These are phyloP conservation scores for Labroides dimidiatus DNA, from an alignment of 2,797 vertebrate genomes.

Conservation along the genomic window DNA sequence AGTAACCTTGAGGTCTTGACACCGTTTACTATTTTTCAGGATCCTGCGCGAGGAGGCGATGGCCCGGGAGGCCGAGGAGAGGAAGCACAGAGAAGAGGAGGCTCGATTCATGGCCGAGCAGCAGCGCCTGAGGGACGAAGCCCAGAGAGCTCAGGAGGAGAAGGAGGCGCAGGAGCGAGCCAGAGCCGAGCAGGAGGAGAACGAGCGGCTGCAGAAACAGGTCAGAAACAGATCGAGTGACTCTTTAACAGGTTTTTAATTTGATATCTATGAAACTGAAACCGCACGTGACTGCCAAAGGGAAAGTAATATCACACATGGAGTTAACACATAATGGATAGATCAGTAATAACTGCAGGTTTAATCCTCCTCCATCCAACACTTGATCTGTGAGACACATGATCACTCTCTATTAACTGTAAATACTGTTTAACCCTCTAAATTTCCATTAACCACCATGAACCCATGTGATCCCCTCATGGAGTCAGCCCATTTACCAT, in stretches of 20 bases:
- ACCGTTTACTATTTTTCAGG: constrained; percentile 64
- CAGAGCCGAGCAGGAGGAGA: constrained; percentile 88
- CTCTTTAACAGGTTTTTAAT: no score
- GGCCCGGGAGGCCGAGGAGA: constrained; percentile 86
- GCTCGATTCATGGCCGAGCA: constrained; percentile 84
- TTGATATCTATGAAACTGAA: no score
- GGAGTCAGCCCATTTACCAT: constrained; percentile 58
- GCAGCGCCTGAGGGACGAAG: constrained; percentile 80
- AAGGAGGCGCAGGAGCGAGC: constrained; percentile 87
- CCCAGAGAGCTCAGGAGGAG: constrained; percentile 81
- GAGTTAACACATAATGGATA: no score
- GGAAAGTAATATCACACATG: no score
- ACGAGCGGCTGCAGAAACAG: constrained; percentile 91
- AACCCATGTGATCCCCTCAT: constrained; percentile 50
- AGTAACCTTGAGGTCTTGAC: background rate
- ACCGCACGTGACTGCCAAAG: no score
- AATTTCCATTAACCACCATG: constrained; percentile 56
- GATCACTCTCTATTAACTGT: constrained; percentile 22
- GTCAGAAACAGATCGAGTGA: no score
- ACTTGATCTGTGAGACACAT: constrained; percentile 11
- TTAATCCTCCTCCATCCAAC: background rate
- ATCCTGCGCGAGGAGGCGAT: constrained; percentile 86
- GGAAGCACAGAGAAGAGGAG: constrained; percentile 87
- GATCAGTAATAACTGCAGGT: background rate
- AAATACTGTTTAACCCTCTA: constrained; percentile 45